Evolutionary conservation across 2,113 vertebrate genomes (phyloP), one percentile per base, ranked within the genome.

Genomic region (Tiliqua scincoides): DNA sequence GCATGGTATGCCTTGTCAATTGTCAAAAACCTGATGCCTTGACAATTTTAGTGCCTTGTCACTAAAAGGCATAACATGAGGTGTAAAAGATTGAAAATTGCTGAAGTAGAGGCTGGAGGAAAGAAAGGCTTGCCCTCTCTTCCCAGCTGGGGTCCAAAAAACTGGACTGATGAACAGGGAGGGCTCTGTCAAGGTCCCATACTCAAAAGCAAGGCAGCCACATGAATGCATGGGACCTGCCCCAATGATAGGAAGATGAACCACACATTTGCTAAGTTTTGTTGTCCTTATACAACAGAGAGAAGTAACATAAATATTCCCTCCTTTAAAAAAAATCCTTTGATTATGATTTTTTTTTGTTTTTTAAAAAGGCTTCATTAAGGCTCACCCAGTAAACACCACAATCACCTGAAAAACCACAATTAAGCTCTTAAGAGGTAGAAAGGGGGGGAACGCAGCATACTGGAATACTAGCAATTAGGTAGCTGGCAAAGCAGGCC

Each of bases 371-470:
- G 43, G 40, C 85, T 83, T 72, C 85, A 85, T 87, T 76, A 87
- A 83, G 85, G 84, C 85, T 77, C 71, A 20, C 75, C 86, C 91
- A 89, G 77, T 90, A 94, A 92, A 92, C 87, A 72, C 89, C 89
- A 88, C 62, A 1, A 83, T 79, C 86, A 87, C 87, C 77, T 87
- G 82, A 65, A 90, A 79, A 82, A 85, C 71, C 54, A 52, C 18
- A 90, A 88, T 90, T 75, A 85, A 8, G 57, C 65, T 77, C 83
- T 93, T 77, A 89, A 82, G 75, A 82, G 32, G 84, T 77, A 91
- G 73, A 87, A 91, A 92, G 68, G 71, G 17, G 37, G n/a, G 12
- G n/a, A 32, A 23, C 3, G 37, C 54, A 2, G 2, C 6, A 43
- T 15, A 17, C 30, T 25, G 14, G 71, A 85, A 80, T 35, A 76